These are phyloP conservation scores for Helogale parvula DNA, from an alignment of 2,113 vertebrate genomes.

Conservation along the genomic window DNA sequence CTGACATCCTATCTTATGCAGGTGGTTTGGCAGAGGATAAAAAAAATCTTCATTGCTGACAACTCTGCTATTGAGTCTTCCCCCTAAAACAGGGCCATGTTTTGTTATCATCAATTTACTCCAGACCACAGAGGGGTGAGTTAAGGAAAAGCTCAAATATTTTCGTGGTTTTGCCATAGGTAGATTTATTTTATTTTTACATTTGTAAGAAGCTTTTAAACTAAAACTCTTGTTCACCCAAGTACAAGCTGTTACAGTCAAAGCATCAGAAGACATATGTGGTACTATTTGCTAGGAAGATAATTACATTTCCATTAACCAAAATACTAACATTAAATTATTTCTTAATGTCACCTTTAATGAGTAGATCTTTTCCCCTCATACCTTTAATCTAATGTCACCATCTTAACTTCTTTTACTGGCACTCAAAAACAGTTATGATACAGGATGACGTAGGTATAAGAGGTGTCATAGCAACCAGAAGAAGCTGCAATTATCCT, in stretches of 20 bases:
- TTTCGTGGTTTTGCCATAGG: not conserved
- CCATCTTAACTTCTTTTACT: not conserved
- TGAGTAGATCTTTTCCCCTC: not conserved
- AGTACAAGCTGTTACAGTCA: slow-evolving; percentile 17
- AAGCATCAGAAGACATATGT: slow-evolving; percentile 38
- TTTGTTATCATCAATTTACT: not conserved
- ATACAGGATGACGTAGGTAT: not conserved
- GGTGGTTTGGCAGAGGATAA: not conserved
- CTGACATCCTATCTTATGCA: not conserved
- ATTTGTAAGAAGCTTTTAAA: slow-evolving; percentile 27
- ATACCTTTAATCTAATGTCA: slow-evolving; percentile 30
- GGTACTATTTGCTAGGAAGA: slow-evolving; percentile 63
- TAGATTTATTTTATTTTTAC: not conserved
- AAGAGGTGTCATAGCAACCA: not conserved
- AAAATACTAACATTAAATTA: slow-evolving; percentile 35
- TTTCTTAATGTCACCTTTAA: slow-evolving; percentile 27
- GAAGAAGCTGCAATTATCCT: slow-evolving; percentile 57
- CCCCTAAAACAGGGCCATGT: not conserved
- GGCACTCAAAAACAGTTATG: not conserved
- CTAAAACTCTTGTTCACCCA: not conserved
- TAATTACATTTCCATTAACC: slow-evolving; percentile 41
- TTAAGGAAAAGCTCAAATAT: not conserved
- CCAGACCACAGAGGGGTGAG: not conserved
- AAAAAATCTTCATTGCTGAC: not conserved
- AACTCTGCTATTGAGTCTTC: not conserved